phyloP scores from a whole-genome alignment of 64 coral and sea anemone species.

The Stylophora pistillata region DNA sequence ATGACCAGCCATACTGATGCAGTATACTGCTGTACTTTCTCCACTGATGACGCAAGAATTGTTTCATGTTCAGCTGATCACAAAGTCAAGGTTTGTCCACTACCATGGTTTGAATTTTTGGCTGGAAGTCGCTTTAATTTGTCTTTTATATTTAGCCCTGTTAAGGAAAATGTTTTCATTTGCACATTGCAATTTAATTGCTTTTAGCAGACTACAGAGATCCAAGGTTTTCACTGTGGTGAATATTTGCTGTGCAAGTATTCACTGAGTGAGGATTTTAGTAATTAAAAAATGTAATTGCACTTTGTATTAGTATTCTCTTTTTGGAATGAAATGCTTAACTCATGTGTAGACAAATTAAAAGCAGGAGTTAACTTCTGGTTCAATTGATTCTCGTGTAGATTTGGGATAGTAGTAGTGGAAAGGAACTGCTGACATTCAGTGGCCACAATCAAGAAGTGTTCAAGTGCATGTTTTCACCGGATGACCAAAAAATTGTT shows the following conservation, averaged over 20 bases:
- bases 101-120: no score
- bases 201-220: no score
- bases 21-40: constrained; percentile 83
- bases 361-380: not conserved
- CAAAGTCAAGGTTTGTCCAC: constrained; percentile 68
- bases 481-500: constrained; percentile 37
- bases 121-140: no score
- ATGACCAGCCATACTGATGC: constrained; percentile 78
- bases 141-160: no score
- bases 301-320: not conserved
- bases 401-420: constrained; percentile 66
- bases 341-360: no score
- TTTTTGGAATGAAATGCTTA: not conserved
- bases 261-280: no score
- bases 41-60: constrained; percentile 72
- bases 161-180: no score
- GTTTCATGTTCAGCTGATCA: constrained; percentile 87
- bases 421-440: constrained; percentile 44
- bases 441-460: constrained; percentile 70
- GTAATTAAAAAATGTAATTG: no score
- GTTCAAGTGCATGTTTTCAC: constrained; percentile 66
- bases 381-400: not conserved
- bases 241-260: no score
- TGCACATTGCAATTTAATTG: no score
- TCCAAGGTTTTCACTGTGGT: no score